A percentile compares a stretch with the other conserved stretches of the same genome.
Evolutionary conservation across 2,888 invertebrate genomes (phyloP).

Genomic region (Andrena camellia): DNA sequence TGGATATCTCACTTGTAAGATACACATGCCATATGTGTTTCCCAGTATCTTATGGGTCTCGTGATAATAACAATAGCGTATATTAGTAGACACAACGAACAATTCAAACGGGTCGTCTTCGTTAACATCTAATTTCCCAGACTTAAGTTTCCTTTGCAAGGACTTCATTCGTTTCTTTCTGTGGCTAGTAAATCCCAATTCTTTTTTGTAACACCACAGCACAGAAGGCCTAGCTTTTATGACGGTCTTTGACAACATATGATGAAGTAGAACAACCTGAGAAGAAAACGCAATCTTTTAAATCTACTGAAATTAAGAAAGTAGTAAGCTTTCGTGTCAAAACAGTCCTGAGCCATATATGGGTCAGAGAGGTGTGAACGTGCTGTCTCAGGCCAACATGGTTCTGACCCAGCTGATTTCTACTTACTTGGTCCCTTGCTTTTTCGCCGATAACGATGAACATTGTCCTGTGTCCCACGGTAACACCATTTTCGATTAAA

Average conservation of each 20-base stretch:
- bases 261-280: slow-evolving; percentile 98
- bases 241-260: slow-evolving; percentile 97
- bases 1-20: slow-evolving; percentile 90
- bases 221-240: slow-evolving; percentile 97
- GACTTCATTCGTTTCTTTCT: slow-evolving; percentile 96
- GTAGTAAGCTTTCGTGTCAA: neutral
- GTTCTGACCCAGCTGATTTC: neutral
- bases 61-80: slow-evolving; percentile 98
- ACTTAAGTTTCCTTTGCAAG: slow-evolving; percentile 93
- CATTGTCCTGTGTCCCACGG: slow-evolving; percentile 95
- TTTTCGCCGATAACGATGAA: slow-evolving; percentile 98
- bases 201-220: slow-evolving; percentile 99
- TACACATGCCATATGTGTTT: slow-evolving; percentile 98
- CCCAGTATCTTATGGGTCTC: slow-evolving; percentile 99
- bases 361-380: neutral
- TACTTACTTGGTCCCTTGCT: slow-evolving; percentile 94
- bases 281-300: slow-evolving; percentile 59
- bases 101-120: slow-evolving; percentile 99
- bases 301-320: slow-evolving; percentile 1
- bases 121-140: slow-evolving; percentile 94
- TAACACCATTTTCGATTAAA: slow-evolving; percentile 98
- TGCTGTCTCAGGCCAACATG: neutral
- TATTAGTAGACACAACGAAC: slow-evolving; percentile 97
- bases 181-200: slow-evolving; percentile 89
- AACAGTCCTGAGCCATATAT: neutral